Conservation (phyloP, 1,140 invertebrate genomes). For the Drosophila littoralis region DNA sequence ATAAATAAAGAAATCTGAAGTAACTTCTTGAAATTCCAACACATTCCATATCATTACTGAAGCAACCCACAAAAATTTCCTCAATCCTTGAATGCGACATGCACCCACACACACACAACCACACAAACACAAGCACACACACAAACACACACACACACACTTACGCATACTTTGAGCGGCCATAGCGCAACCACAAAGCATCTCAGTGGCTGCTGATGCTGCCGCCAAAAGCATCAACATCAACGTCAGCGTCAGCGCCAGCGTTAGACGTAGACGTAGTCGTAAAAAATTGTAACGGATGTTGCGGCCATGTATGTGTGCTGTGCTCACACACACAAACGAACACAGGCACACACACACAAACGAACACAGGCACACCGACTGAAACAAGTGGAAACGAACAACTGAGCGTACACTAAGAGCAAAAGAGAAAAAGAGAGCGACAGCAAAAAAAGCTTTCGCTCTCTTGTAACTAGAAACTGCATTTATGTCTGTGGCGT, state of each 20-base stretch:
- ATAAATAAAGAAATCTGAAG: slow-evolving; percentile 84
- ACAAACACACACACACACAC: slow-evolving; percentile 12
- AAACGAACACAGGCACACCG: slow-evolving; percentile 16
- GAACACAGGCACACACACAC: slow-evolving; percentile 20
- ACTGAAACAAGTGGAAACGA: slow-evolving; percentile 77
- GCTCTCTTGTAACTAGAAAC: slow-evolving; percentile 59
- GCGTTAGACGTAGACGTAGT: slow-evolving; percentile 53
- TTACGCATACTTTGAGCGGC: slow-evolving; percentile 29
- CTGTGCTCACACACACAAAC: slow-evolving; percentile 23
- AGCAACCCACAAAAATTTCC: slow-evolving; percentile 81
- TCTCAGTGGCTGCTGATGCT: slow-evolving; percentile 48
- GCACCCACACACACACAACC: slow-evolving; percentile 19
- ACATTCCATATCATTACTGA: slow-evolving; percentile 83
- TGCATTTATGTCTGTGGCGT: slow-evolving; percentile 64
- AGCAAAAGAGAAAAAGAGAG: slow-evolving; percentile 22
- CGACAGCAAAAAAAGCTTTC: slow-evolving; percentile 26
- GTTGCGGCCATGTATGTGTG: slow-evolving; percentile 72
- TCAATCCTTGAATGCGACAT: slow-evolving; percentile 80
- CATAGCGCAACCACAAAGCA: slow-evolving; percentile 51
- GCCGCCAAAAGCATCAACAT: slow-evolving; percentile 66
- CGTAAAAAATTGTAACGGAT: slow-evolving; percentile 82
- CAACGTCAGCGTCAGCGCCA: slow-evolving; percentile 68
- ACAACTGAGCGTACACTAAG: slow-evolving; percentile 36
- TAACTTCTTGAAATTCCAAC: slow-evolving; percentile 84
- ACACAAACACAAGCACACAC: slow-evolving; percentile 26